phyloP scores from a whole-genome alignment of 2,797 vertebrate species.

The Kryptolebias ocellatus region DNA sequence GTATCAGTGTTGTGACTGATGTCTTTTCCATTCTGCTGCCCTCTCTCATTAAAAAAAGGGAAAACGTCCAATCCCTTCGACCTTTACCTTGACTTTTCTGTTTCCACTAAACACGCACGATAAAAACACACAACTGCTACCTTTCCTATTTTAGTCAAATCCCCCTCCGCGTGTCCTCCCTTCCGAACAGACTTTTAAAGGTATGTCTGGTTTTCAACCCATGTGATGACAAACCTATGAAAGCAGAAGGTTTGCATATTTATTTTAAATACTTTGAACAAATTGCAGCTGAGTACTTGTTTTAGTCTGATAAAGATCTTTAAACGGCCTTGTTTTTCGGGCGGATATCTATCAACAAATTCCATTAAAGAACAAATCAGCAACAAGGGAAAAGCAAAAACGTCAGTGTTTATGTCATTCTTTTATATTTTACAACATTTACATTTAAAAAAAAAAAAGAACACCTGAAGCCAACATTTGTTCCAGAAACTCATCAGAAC shows the following conservation, averaged over 20 bases:
- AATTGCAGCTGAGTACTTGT: slow-evolving; percentile 34
- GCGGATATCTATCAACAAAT: slow-evolving; percentile 8
- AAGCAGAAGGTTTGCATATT: slow-evolving; percentile 32
- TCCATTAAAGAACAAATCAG: slow-evolving; percentile 22
- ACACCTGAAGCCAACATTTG: slow-evolving; percentile 28
- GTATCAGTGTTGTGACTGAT: slow-evolving; percentile 70
- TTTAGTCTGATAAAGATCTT: slow-evolving; percentile 33
- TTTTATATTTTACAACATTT: slow-evolving; percentile 60
- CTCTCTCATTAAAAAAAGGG: slow-evolving; percentile 72
- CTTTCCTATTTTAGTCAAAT: slow-evolving; percentile 80
- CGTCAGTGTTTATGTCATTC: slow-evolving; percentile 37
- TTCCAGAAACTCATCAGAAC: slow-evolving; percentile 71
- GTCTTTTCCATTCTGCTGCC: slow-evolving; percentile 73
- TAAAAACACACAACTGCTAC: slow-evolving; percentile 63
- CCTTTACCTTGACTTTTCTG: slow-evolving; percentile 71
- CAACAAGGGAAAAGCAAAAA: not conserved
- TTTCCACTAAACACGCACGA: slow-evolving; percentile 79
- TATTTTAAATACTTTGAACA: slow-evolving; percentile 47
- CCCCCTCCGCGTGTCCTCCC: slow-evolving; percentile 34
- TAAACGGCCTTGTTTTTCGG: slow-evolving; percentile 31
- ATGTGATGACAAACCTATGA: slow-evolving; percentile 41
- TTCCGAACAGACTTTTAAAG: slow-evolving; percentile 67
- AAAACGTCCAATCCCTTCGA: slow-evolving; percentile 69
- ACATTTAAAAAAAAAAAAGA: slow-evolving; percentile 20
- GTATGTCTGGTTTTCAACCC: slow-evolving; percentile 55